Percentiles rank a stretch among this genome's conserved stretches.
Conservation (phyloP, 2,113 vertebrate genomes). For the Rhinoptilus africanus region DNA sequence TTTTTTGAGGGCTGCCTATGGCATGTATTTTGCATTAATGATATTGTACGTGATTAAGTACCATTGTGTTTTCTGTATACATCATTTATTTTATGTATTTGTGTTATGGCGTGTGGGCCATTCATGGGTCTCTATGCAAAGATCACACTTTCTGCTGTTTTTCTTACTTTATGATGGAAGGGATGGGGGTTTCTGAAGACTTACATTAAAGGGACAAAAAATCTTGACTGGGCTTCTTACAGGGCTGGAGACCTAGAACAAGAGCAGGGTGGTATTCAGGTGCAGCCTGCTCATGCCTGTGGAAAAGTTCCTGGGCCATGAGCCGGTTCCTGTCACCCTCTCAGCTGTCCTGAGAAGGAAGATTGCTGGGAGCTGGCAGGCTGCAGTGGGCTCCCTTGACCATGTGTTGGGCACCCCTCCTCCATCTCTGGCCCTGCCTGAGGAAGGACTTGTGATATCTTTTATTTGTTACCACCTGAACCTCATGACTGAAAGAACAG, state of each 20-base stretch:
- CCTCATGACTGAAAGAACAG: neutral
- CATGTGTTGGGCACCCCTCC: neutral
- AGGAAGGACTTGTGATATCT: neutral
- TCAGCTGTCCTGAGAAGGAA: neutral
- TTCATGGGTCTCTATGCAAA: fast-evolving
- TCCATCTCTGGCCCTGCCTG: neutral
- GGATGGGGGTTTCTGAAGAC: neutral
- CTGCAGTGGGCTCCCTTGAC: neutral
- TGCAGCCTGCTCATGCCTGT: neutral
- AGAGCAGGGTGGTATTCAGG: neutral
- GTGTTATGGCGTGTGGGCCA: neutral
- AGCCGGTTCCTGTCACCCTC: fast-evolving
- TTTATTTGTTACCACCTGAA: neutral
- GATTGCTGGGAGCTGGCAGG: neutral
- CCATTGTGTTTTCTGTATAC: neutral
- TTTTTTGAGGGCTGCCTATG: neutral
- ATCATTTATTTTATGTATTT: neutral
- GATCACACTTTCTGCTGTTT: neutral
- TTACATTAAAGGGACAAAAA: neutral
- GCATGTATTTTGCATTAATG: neutral
- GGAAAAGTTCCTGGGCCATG: neutral
- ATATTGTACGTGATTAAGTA: neutral
- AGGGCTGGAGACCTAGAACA: neutral
- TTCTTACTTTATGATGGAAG: neutral
- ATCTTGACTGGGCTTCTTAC: neutral